phyloP scores from a whole-genome alignment of 2,888 invertebrate species.

The Agonopterix subpropinquella region DNA sequence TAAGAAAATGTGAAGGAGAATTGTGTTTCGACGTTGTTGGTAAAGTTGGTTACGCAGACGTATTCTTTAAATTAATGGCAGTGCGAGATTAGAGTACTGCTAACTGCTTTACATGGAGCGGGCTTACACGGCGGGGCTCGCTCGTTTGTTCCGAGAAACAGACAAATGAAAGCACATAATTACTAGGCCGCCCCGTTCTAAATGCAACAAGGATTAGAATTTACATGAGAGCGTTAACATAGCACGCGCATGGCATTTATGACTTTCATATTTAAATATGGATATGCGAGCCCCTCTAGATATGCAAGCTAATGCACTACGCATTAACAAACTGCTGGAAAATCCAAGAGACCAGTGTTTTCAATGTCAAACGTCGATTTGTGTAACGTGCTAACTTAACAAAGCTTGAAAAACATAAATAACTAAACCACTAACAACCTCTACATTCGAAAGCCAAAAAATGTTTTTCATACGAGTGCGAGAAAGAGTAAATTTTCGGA shows the following conservation, averaged over 20 bases:
- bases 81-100: slow-evolving; percentile 71
- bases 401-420: no score
- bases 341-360: no score
- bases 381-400: no score
- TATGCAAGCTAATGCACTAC: background rate
- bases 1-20: slow-evolving; percentile 73
- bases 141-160: slow-evolving; percentile 69
- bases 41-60: slow-evolving; percentile 68
- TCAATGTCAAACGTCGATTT: no score
- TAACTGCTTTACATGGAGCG: slow-evolving; percentile 73
- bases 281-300: background rate
- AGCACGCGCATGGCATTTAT: slow-evolving; percentile 71
- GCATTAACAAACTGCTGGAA: no score
- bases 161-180: slow-evolving; percentile 75
- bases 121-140: slow-evolving; percentile 56
- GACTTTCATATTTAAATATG: slow-evolving; percentile 62
- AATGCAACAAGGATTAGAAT: slow-evolving; percentile 74
- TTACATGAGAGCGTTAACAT: slow-evolving; percentile 67
- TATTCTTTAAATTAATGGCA: slow-evolving; percentile 75
- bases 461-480: no score
- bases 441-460: no score
- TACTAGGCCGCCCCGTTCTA: slow-evolving; percentile 71
- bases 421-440: no score
- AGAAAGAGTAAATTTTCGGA: no score
- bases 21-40: slow-evolving; percentile 69